Base-by-base conservation (phyloP, 1,140 invertebrate genomes). In the Drosophila tristis region DNA sequence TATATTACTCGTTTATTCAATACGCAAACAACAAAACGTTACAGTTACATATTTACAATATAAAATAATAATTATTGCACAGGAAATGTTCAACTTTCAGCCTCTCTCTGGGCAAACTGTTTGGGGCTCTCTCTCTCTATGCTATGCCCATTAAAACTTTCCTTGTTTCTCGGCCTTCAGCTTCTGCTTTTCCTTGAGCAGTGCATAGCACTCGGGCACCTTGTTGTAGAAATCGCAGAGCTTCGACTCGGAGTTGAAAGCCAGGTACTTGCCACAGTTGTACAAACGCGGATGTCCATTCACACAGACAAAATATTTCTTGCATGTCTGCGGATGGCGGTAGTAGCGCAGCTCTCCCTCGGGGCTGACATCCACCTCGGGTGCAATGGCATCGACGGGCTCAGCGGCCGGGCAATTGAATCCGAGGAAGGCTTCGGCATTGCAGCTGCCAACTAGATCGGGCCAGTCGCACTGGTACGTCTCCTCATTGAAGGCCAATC, bases 401-500 rank as follows among this genome's bases (percentile, higher is more conserved):
- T 92, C 91, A 0, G 84, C 49, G 2, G 72, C 82, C 1, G 96
- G 95, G 78, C 96, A 96, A 2, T 91, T 93, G 90, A 96, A 96
- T 16, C 95, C 95, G 8, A 96, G 91, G 79, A 93, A 96, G 11
- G 94, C 94, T 94, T 97, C 96, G 50, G 95, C 95, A 86, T 97
- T 95, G 80, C 96, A 97, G 54, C 95, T 94, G 1, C 93, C 82
- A 2, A 96, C 96, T 74, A 96, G 94, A 92, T 97, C 97, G 1
- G 96, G 96, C 97, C 97, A 98, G 71, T 97, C 96, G 89, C 97
- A 98, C 39, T 95, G 94, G 77, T 96, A 96, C 2, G 92, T 95
- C 49, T 95, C 94, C 6, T 95, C 93, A 86, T 96, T 96, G 91
- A 97, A 98, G 5, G 97, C 96, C 13, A 98, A 92, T 16, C 97